These are phyloP conservation scores for Auanema sp. DNA, from an alignment of 2,888 invertebrate genomes.

Conservation along the genomic window DNA sequence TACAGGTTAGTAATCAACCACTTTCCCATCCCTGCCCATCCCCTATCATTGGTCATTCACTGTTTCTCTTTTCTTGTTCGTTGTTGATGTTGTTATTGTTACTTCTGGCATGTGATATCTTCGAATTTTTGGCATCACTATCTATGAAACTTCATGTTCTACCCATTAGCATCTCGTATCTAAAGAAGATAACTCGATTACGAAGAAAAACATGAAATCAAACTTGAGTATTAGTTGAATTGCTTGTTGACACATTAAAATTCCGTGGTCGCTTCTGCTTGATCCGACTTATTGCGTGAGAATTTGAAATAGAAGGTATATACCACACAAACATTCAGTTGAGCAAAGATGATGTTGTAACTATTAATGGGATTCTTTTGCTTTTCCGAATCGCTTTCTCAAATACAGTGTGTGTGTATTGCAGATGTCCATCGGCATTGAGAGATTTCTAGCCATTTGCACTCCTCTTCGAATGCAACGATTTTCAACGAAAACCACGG, in stretches of 20 bases:
- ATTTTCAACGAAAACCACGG: conserved; percentile 42
- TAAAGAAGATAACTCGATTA: background rate
- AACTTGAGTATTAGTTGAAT: background rate
- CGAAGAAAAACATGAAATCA: background rate
- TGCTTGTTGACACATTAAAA: background rate
- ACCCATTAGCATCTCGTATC: background rate
- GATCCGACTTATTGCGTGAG: conserved; percentile 4
- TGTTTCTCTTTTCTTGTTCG: too few species aligned
- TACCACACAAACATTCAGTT: background rate
- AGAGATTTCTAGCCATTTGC: conserved; percentile 53
- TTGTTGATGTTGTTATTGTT: too few species aligned
- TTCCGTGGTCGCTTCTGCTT: conserved; percentile 3
- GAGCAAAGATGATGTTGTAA: background rate
- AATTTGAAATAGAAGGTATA: too few species aligned
- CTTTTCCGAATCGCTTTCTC: background rate
- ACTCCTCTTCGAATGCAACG: conserved; percentile 50
- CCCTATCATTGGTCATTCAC: too few species aligned
- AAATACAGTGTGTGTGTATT: conserved; percentile 13
- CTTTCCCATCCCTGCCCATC: background rate
- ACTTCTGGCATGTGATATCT: too few species aligned
- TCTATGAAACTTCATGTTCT: background rate
- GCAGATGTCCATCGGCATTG: conserved; percentile 55
- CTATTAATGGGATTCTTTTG: conserved; percentile 1
- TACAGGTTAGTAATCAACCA: conserved; percentile 54
- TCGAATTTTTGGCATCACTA: background rate